Base-by-base conservation (phyloP, 2,113 vertebrate species). In the Calypte anna region DNA sequence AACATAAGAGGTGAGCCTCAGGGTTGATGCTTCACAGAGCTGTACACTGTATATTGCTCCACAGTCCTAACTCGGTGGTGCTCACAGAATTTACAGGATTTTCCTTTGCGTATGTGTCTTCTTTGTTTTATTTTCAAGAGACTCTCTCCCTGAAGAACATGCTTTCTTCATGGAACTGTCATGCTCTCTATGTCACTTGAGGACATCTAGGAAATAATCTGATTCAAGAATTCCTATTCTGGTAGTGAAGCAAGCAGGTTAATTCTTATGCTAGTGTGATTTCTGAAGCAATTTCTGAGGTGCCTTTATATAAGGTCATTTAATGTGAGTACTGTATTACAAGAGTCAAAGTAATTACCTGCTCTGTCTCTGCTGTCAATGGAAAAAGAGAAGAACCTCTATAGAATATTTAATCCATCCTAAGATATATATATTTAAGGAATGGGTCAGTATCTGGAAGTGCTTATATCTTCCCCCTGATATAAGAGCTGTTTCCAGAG, bases 1-100 rank as follows among this genome's bases (percentile, higher is more conserved):
- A 46, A 9, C 3, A 1, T 24, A 15, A 44, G 14, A 82, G 14
- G 64, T 1, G 3, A 75, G 6, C 40, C 28, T 57, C 14, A 61
- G 75, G 38, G 44, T 14, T 66, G 62, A 68, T 25, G 15, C 13
- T 43, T 57, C 2, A 0, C 38, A 53, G 31, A 75, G 13, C 10
- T 2, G 0, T 51, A n/a, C 12, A 21, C 31, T 2, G 0, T 15
- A 2, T 7, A 4, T 50, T 22, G 13, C 19, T 72, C 9, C 59
- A 48, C 43, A 62, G 27, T 44, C 12, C 16, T 18, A 43, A 5
- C 4, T 69, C 22, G 24, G 36, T 14, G 6, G 4, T 33, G 8
- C 36, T 63, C 12, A 38, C 0, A 57, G 9, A 64, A 53, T 36
- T 54, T 25, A 31, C 30, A 69, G 14, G 15, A 31, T 62, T 77